A percentile compares a stretch with the other conserved stretches of the same genome.
phyloP scores from a whole-genome alignment of 2,113 vertebrate genomes.

The Vimba vimba region DNA sequence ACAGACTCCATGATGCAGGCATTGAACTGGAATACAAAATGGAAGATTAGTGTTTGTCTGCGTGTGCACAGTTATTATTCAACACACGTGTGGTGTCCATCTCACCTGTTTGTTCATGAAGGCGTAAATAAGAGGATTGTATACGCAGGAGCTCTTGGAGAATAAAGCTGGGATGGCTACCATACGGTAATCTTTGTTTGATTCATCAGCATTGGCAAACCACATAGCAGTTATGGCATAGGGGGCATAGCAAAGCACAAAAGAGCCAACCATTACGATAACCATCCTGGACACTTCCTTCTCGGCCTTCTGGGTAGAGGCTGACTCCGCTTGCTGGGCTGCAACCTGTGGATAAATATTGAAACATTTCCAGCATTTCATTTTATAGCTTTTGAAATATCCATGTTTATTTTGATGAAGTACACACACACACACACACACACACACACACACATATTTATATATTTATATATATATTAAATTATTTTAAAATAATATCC shows the following conservation, averaged over 20 bases:
- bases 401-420: too few relatives aligned
- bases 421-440: too few relatives aligned
- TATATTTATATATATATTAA: neutral
- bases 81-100: neutral
- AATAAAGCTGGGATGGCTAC: slow-evolving; percentile 84
- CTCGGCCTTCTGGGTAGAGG: slow-evolving; percentile 85
- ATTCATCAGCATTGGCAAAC: slow-evolving; percentile 71
- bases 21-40: slow-evolving; percentile 73
- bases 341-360: slow-evolving; percentile 73
- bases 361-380: neutral
- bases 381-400: neutral
- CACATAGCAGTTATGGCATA: slow-evolving; percentile 78
- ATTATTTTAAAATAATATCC: neutral
- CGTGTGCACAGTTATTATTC: neutral
- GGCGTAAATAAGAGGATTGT: slow-evolving; percentile 85
- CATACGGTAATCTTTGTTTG: slow-evolving; percentile 77
- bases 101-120: slow-evolving; percentile 89
- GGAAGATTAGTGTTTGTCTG: neutral
- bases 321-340: slow-evolving; percentile 83
- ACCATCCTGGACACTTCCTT: slow-evolving; percentile 84
- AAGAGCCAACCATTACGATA: slow-evolving; percentile 83
- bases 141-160: slow-evolving; percentile 84
- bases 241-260: slow-evolving; percentile 79
- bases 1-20: slow-evolving; percentile 82
- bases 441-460: too few relatives aligned